Base-by-base conservation (phyloP, 2,888 invertebrate genomes). In the Eilema depressum region DNA sequence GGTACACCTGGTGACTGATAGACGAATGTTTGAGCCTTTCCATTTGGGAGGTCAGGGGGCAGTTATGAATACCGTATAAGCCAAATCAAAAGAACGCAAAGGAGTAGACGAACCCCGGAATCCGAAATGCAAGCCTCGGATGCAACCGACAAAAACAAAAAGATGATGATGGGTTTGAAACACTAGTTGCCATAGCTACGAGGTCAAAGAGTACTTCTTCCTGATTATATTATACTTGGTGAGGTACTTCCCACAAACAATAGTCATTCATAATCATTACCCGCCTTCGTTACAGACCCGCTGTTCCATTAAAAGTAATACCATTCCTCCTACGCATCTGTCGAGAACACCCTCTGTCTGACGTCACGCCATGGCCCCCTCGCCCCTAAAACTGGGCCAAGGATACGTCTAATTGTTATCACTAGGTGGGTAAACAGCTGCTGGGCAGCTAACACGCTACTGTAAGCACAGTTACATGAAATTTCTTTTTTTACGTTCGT, bases 351-450 rank as follows among this genome's bases (percentile, higher is more conserved):
- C 14, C 65, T 53, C 47, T 33, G 11, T 8, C n/a, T 73, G 73
- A 79, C 79, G 71, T 73, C 74, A 79, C 69, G 47, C 70, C 70
- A 71, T 76, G 76, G 77, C 75, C 73, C 66, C 78, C 83, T 75
- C 71, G 69, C 76, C 74, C 69, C 70, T 53, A 79, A 77, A 81
- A 85, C 80, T 79, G 78, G 84, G 87, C 84, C 85, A 86, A 87
- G 87, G 86, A 87, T 83, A 78, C 75, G 81, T 82, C 78, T 80
- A 83, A 82, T 83, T 84, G 83, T 81, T 84, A 85, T 83, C 83
- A 69, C 69, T 70, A 80, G 76, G 47, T 70, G 69, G 68, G 70
- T 70, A 70, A 64, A 74, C 70, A 53, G 53, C 53, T 53, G 53
- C 53, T 53, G 53, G 71, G 53, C 68, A 74, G 60, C 47, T 69